These are phyloP conservation scores for Cisticola juncidis DNA, from an alignment of 2,113 vertebrate genomes.

Conservation along the genomic window DNA sequence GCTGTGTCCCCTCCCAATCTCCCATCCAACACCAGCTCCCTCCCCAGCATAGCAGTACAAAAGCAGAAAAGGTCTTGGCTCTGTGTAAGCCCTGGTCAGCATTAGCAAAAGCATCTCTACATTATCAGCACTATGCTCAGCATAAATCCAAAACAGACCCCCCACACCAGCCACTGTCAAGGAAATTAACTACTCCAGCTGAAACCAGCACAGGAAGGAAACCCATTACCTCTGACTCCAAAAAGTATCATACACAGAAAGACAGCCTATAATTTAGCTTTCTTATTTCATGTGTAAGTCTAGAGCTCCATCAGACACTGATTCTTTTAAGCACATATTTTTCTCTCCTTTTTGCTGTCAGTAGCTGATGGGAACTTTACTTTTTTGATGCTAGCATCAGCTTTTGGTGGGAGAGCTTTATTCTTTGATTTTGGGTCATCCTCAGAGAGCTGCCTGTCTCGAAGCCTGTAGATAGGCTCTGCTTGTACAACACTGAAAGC, in stretches of 20 bases:
- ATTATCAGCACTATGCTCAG: not conserved
- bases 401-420: not conserved
- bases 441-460: not conserved
- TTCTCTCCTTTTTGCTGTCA: not conserved
- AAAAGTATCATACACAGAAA: not conserved
- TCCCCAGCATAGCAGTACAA: not conserved
- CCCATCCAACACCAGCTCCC: rapidly evolving
- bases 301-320: not conserved
- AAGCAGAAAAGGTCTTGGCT: not conserved
- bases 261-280: not conserved
- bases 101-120: not conserved
- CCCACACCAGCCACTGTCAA: not conserved
- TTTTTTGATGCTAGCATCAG: not conserved
- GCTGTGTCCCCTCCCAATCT: not conserved
- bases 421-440: not conserved
- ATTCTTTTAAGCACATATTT: not conserved
- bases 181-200: not conserved
- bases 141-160: not conserved
- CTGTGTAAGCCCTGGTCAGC: not conserved
- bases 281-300: not conserved
- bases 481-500: not conserved
- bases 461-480: not conserved
- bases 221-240: not conserved
- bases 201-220: not conserved
- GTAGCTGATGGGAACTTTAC: not conserved